Conservation (phyloP, 1,140 invertebrate species). For the Melipona quadrifasciata region DNA sequence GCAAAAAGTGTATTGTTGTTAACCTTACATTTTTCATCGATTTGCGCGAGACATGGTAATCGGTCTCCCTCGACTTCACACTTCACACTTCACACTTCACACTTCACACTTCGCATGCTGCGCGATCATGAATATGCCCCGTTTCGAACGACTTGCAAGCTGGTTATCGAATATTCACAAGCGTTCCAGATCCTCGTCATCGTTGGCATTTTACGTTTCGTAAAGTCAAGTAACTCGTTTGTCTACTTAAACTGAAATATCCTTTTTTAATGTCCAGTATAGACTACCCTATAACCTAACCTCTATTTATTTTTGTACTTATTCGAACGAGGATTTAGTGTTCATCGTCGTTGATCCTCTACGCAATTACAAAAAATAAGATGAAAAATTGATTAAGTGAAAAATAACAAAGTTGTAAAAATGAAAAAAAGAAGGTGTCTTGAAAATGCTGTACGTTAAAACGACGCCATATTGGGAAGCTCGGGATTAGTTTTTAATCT, state of each 20-base stretch:
- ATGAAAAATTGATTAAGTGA: not conserved
- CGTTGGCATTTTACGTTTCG: no score
- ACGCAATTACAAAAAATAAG: not conserved
- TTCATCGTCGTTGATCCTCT: no score
- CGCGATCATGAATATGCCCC: slow-evolving; percentile 20
- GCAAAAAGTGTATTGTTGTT: not conserved
- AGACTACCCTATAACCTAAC: no score
- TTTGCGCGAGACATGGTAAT: slow-evolving; percentile 11
- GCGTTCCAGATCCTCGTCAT: slow-evolving; percentile 64
- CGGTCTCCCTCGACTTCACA: slow-evolving; percentile 18
- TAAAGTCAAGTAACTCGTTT: no score
- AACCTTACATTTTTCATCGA: slow-evolving; percentile 46
- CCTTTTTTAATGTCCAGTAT: no score
- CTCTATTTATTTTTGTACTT: no score
- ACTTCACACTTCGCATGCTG: slow-evolving; percentile 10
- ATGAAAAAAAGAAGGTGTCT: not conserved
- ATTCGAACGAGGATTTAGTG: no score
- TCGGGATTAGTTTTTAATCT: not conserved
- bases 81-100: slow-evolving; percentile 17
- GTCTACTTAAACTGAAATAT: no score
- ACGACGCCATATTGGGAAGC: not conserved
- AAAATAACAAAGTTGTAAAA: not conserved
- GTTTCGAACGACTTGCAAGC: not conserved
- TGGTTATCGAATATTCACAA: slow-evolving; percentile 31
- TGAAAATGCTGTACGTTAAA: slow-evolving; percentile 59